phyloP scores from a whole-genome alignment of 1,140 invertebrate species.

The Penaeus chinensis region DNA sequence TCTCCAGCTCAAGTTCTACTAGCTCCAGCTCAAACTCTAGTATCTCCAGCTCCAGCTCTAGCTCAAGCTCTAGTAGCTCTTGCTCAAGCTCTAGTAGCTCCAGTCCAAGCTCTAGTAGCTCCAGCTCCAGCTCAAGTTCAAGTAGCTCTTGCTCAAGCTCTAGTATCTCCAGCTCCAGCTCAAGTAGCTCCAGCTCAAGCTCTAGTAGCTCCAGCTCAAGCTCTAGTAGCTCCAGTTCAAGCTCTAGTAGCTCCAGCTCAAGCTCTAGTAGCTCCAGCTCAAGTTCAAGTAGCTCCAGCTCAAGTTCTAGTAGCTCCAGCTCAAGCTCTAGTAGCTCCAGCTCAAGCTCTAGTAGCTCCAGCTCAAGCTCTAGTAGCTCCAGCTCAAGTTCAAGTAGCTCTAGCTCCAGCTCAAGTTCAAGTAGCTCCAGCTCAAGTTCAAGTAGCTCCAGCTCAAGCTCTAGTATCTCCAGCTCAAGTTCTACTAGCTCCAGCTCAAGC shows the following conservation, averaged over 20 bases:
- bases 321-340: slow-evolving; percentile 9
- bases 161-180: background rate
- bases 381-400: background rate
- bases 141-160: background rate
- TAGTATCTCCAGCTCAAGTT: background rate
- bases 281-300: background rate
- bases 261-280: background rate
- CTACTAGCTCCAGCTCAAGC: background rate
- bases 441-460: background rate
- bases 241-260: background rate
- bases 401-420: background rate
- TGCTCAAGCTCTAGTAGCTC: too few species aligned
- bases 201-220: background rate
- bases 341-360: slow-evolving; percentile 7
- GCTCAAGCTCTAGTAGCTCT: too few species aligned
- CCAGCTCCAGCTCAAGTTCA: too few species aligned
- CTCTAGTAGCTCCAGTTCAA: background rate
- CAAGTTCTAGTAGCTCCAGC: background rate
- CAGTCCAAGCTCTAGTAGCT: too few species aligned
- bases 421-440: background rate
- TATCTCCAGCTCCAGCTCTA: background rate
- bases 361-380: background rate
- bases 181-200: background rate
- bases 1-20: background rate
- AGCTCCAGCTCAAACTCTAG: slow-evolving; percentile 6